Evolutionary conservation across 2,113 vertebrate genomes (phyloP).

Genomic region (Conger conger): DNA sequence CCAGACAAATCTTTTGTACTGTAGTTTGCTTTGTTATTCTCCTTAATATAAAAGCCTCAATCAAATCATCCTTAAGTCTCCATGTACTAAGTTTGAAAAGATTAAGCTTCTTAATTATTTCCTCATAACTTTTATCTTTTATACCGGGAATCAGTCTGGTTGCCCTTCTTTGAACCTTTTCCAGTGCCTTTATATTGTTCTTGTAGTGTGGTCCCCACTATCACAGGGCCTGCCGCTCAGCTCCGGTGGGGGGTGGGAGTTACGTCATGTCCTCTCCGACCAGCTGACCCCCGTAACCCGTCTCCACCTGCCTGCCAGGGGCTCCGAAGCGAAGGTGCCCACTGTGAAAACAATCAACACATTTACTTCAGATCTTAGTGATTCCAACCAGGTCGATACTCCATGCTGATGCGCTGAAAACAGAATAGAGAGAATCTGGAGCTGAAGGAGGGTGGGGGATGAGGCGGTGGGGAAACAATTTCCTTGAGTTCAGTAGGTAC

Average conservation of each 20-base stretch:
- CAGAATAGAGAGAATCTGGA: conserved; percentile 72
- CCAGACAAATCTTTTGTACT: too few species aligned
- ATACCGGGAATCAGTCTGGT: too few species aligned
- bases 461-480: conserved; percentile 57
- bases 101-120: too few species aligned
- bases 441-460: background rate
- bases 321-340: conserved; percentile 70
- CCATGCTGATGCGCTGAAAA: conserved; percentile 83
- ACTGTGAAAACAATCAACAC: conserved; percentile 90
- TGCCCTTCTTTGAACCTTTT: too few species aligned
- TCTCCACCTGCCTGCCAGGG: conserved; percentile 61
- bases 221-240: conserved; percentile 67
- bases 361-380: conserved; percentile 85
- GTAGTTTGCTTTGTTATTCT: too few species aligned
- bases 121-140: too few species aligned
- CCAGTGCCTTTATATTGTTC: too few species aligned
- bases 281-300: conserved; percentile 48
- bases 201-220: too few species aligned
- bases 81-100: too few species aligned
- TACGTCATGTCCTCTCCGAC: conserved; percentile 38
- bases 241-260: conserved; percentile 78
- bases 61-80: too few species aligned
- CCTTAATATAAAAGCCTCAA: too few species aligned
- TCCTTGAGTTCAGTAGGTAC: background rate
- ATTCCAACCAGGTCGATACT: conserved; percentile 80